A percentile compares a stretch with the other conserved stretches of the same genome.
These are phyloP conservation scores for Pediacus dermestoides DNA, from an alignment of 2,888 invertebrate genomes.

Conservation along the genomic window DNA sequence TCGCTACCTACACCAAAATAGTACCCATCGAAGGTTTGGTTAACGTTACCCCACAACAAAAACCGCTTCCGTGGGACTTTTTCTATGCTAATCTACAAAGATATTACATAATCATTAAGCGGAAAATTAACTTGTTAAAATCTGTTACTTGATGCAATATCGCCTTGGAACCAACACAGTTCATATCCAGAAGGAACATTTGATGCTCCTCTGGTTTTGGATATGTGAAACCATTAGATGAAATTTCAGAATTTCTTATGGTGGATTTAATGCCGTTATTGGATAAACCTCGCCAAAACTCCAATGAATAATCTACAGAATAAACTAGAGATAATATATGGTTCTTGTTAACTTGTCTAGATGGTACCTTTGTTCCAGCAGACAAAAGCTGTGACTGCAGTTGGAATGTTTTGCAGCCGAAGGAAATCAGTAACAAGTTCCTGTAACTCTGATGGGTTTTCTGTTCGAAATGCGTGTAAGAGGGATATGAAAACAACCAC, in stretches of 20 bases:
- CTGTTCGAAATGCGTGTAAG: slow-evolving; percentile 10
- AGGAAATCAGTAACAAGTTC: slow-evolving; percentile 25
- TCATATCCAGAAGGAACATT: slow-evolving; percentile 28
- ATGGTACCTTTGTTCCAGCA: slow-evolving; percentile 34
- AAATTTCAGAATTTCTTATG: background rate
- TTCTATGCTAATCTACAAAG: too few relatives aligned
- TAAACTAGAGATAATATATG: background rate
- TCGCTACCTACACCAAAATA: slow-evolving; percentile 32
- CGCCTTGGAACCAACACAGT: slow-evolving; percentile 21
- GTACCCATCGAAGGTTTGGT: slow-evolving; percentile 17
- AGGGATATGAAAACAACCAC: background rate
- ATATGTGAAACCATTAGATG: slow-evolving; percentile 5
- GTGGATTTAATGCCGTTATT: slow-evolving; percentile 9
- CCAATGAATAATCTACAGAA: slow-evolving; percentile 12
- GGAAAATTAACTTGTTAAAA: slow-evolving; percentile 9
- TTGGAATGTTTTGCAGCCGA: slow-evolving; percentile 21
- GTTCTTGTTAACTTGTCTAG: background rate
- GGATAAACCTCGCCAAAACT: slow-evolving; percentile 18
- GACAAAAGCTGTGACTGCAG: slow-evolving; percentile 25
- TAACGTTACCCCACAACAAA: slow-evolving; percentile 20
- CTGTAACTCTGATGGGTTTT: too few relatives aligned
- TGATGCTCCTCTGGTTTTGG: slow-evolving; percentile 23
- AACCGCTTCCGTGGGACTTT: slow-evolving; percentile 37
- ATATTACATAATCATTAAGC: background rate
- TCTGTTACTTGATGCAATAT: slow-evolving; percentile 23